A percentile compares a stretch with the other conserved stretches of the same genome.
These are phyloP conservation scores for Mus pahari DNA, from an alignment of 2,113 vertebrate genomes.

Conservation along the genomic window DNA sequence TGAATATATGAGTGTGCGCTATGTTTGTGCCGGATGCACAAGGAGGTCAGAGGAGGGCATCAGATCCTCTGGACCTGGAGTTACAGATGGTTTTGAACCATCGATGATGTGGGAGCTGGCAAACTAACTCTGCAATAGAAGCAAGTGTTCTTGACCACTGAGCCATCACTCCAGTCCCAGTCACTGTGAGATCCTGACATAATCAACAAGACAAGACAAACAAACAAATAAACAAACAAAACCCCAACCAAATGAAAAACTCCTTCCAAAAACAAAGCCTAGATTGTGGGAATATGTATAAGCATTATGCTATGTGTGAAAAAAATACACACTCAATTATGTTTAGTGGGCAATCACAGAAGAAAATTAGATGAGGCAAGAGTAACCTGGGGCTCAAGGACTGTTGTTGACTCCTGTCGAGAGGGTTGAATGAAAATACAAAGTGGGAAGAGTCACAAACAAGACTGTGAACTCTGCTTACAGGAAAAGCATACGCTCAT, in stretches of 20 bases:
- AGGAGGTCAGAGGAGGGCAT: neutral
- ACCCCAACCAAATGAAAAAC: neutral
- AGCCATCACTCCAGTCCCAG: neutral
- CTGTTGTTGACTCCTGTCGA: neutral
- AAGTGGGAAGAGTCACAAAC: neutral
- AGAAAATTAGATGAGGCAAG: neutral
- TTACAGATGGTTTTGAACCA: neutral
- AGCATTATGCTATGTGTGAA: neutral
- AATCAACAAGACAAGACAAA: neutral
- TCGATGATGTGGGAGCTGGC: neutral
- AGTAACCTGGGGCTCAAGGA: neutral
- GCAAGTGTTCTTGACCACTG: neutral
- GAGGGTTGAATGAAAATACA: neutral
- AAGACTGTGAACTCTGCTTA: neutral
- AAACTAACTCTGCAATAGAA: neutral
- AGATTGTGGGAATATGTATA: neutral
- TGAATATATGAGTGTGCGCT: neutral
- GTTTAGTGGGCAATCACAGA: neutral
- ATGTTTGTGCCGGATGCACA: neutral
- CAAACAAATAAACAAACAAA: neutral
- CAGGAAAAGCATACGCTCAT: neutral
- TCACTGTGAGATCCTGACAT: neutral
- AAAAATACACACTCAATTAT: neutral
- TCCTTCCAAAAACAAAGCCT: neutral
- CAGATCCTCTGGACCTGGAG: neutral